These are phyloP conservation scores for cat (Felis catus) DNA, from an alignment of 2,113 vertebrate genomes.

Conservation along the genomic window DNA sequence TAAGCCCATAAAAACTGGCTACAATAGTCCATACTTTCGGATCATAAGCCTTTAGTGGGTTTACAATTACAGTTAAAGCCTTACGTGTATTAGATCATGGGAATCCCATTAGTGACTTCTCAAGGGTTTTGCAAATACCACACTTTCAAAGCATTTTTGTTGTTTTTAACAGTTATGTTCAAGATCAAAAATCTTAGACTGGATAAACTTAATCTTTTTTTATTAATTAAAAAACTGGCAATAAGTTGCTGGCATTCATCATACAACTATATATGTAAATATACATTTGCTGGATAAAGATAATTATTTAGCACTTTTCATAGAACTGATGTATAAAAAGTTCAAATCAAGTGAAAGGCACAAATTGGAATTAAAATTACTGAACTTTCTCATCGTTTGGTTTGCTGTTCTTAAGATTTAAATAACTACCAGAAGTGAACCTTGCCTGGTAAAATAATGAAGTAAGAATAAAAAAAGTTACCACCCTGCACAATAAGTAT, in stretches of 20 bases:
- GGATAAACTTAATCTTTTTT: conserved; percentile 21
- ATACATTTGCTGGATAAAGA: not conserved
- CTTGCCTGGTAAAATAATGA: not conserved
- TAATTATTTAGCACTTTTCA: conserved; percentile 38
- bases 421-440: not conserved
- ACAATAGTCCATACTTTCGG: conserved; percentile 58
- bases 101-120: conserved; percentile 58
- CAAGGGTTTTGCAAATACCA: conserved; percentile 56
- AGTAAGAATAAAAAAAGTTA: conserved; percentile 17
- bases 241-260: not conserved
- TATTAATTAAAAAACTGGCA: not conserved
- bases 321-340: not conserved
- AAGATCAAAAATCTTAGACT: conserved; percentile 44
- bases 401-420: conserved; percentile 15
- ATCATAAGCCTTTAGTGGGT: conserved; percentile 35
- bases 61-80: conserved; percentile 60
- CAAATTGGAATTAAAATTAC: not conserved
- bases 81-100: conserved; percentile 45
- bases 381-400: not conserved
- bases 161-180: conserved; percentile 52
- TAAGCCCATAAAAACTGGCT: conserved; percentile 68
- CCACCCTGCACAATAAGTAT: not conserved
- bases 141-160: conserved; percentile 62
- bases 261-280: not conserved
- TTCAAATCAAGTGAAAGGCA: not conserved